phyloP scores from a whole-genome alignment of 2,888 invertebrate species.

The Ypsolopha scabrella region DNA sequence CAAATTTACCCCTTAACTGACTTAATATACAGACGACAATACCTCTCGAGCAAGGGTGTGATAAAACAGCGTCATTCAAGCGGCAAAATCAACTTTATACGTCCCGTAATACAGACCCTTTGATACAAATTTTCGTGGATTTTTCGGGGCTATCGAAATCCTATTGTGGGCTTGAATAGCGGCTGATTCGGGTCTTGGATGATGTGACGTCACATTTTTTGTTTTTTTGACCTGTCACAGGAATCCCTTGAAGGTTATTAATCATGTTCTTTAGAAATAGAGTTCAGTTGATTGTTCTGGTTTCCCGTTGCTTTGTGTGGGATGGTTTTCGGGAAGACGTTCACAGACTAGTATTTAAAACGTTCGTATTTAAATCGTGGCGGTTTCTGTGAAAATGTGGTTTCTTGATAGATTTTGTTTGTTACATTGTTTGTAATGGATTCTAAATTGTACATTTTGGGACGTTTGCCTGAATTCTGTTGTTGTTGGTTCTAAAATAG shows the following conservation, averaged over 20 bases:
- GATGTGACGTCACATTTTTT: constrained; percentile 42
- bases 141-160: constrained; percentile 24
- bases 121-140: constrained; percentile 14
- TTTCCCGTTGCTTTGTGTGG: neutral
- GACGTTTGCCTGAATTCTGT: no score
- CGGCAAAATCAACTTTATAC: constrained; percentile 32
- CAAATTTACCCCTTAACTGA: constrained; percentile 31
- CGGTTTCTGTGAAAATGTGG: no score
- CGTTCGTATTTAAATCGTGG: no score
- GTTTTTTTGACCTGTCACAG: constrained; percentile 34
- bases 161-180: constrained; percentile 43
- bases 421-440: no score
- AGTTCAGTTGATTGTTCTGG: constrained; percentile 14
- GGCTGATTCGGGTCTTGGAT: constrained; percentile 45
- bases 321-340: neutral
- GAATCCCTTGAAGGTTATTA: constrained; percentile 37
- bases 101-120: constrained; percentile 28
- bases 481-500: no score
- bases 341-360: neutral
- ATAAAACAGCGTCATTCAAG: constrained; percentile 8
- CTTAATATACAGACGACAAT: constrained; percentile 25
- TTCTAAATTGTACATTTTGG: no score
- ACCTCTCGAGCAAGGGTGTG: constrained; percentile 11
- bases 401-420: no score
- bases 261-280: constrained; percentile 28